A percentile compares a stretch with the other conserved stretches of the same genome.
Conservation (phyloP, 2,797 vertebrate genomes). For the Macrochelys suwanniensis region DNA sequence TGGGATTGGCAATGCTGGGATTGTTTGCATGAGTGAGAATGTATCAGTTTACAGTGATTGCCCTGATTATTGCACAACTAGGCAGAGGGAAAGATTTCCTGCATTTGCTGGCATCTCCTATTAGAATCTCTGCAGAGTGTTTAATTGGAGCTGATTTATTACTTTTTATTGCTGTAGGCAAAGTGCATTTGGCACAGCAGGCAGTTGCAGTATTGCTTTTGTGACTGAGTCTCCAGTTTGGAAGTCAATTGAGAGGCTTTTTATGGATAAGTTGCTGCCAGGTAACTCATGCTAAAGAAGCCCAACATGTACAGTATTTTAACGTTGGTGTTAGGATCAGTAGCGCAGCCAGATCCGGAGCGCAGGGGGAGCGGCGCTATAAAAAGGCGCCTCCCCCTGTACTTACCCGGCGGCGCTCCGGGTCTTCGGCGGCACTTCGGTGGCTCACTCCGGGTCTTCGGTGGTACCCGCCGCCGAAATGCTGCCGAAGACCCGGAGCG, state of each 20-base stretch:
- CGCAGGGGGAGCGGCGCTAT: no score
- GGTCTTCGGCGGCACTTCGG: no score
- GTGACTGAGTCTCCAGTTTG: constrained; percentile 53
- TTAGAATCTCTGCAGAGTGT: neutral
- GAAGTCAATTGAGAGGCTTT: constrained; percentile 8
- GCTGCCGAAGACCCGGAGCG: no score
- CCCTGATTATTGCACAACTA: rapidly evolving
- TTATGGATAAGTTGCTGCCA: constrained; percentile 27
- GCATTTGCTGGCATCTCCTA: neutral
- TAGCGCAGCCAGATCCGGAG: no score
- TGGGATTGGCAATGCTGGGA: neutral
- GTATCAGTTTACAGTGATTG: rapidly evolving
- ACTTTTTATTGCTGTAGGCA: constrained; percentile 65
- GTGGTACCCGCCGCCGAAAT: no score
- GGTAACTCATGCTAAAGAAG: neutral
- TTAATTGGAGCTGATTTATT: constrained; percentile 51
- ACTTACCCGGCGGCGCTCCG: no score
- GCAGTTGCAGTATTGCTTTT: constrained; percentile 48
- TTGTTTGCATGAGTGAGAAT: neutral
- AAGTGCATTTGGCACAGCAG: constrained; percentile 55
- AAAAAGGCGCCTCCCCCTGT: no score
- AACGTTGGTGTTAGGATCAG: neutral
- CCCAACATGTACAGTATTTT: neutral
- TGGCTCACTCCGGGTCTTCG: no score
- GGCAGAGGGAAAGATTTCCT: constrained; percentile 1